A percentile compares a stretch with the other conserved stretches of the same genome.
phyloP scores from a whole-genome alignment of 2,797 vertebrate genomes.

The Peromyscus eremicus region DNA sequence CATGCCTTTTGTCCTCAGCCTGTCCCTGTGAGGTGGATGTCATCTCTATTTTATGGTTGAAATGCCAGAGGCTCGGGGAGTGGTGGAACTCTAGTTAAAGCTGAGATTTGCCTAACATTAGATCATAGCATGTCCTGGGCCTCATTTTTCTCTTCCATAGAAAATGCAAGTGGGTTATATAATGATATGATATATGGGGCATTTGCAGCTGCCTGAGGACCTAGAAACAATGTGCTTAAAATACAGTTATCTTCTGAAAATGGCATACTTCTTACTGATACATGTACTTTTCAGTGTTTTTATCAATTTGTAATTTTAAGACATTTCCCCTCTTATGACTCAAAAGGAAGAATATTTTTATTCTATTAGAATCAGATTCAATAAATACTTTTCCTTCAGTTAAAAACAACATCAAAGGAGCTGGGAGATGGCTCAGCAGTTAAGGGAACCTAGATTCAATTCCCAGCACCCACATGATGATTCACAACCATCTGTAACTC shows the following conservation, averaged over 20 bases:
- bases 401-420: not conserved
- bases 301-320: constrained; percentile 30
- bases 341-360: constrained; percentile 35
- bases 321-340: not conserved
- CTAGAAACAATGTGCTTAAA: not conserved
- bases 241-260: not conserved
- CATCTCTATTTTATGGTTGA: not conserved
- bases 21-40: not conserved
- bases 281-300: not conserved
- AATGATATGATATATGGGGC: not conserved
- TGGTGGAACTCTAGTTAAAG: not conserved
- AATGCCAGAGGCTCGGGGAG: not conserved
- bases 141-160: constrained; percentile 1
- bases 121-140: not conserved
- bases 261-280: not conserved
- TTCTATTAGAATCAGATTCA: constrained; percentile 42
- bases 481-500: not conserved
- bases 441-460: not conserved
- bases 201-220: not conserved
- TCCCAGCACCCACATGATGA: not conserved
- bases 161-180: not conserved
- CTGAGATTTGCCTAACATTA: not conserved
- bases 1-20: not conserved
- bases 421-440: not conserved
- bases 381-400: not conserved